phyloP scores from a whole-genome alignment of 2,113 vertebrate genomes.

The Pelecanoides urinatrix region DNA sequence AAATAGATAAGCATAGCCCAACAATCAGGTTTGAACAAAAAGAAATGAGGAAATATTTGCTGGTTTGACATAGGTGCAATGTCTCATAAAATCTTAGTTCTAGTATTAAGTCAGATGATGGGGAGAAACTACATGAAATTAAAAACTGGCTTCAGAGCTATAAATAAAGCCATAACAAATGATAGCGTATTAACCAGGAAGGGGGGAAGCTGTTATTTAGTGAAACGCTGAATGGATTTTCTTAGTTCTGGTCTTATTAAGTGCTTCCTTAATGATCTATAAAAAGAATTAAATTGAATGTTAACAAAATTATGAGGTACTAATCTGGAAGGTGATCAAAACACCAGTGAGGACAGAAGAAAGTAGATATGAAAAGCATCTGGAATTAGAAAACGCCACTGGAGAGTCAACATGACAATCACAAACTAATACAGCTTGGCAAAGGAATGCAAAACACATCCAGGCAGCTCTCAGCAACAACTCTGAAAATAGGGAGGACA shows the following conservation, averaged over 20 bases:
- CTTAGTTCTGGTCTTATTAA: neutral
- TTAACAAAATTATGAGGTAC: neutral
- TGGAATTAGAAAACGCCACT: neutral
- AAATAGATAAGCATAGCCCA: neutral
- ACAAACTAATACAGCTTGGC: neutral
- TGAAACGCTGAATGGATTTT: neutral
- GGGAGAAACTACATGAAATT: neutral
- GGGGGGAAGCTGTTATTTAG: neutral
- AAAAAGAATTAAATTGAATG: neutral
- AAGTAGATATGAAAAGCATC: neutral
- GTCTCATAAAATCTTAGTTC: neutral
- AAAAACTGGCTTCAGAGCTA: neutral
- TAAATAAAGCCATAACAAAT: neutral
- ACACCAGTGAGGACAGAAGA: neutral
- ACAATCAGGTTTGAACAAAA: neutral
- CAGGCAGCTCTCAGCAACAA: neutral
- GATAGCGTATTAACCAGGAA: neutral
- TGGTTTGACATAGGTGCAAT: neutral
- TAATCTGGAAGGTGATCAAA: neutral
- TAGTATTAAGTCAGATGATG: neutral
- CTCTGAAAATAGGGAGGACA: neutral
- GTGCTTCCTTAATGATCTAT: neutral
- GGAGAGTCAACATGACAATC: neutral
- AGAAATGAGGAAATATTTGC: neutral
- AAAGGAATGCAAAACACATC: neutral